phyloP scores from a whole-genome alignment of 2,888 invertebrate genomes.

The Aphidoletes aphidimyza region DNA sequence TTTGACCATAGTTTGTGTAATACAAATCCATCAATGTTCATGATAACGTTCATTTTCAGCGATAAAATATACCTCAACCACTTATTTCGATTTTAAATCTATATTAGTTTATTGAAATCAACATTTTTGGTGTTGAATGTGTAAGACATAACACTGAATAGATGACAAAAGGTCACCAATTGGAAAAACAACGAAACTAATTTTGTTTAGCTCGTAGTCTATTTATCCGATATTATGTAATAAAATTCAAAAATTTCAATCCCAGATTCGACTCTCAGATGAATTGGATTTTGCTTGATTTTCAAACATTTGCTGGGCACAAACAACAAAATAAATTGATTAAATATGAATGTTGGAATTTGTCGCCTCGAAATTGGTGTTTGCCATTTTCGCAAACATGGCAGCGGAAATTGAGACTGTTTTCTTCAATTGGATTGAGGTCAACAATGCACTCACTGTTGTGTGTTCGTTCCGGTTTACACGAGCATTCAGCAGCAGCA shows the following conservation, averaged over 20 bases:
- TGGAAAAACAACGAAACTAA: no score
- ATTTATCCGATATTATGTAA: no score
- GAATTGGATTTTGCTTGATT: neutral
- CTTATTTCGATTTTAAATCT: no score
- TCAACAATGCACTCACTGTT: neutral
- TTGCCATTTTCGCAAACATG: neutral
- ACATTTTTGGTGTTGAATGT: no score
- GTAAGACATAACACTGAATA: no score
- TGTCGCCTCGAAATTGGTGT: neutral
- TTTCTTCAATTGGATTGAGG: neutral
- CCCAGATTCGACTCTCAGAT: neutral
- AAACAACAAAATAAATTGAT: neutral
- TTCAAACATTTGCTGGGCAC: neutral
- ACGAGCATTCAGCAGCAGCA: neutral
- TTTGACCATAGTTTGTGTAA: no score
- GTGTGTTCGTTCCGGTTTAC: neutral
- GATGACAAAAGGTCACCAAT: no score
- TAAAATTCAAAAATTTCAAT: neutral
- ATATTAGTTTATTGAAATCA: no score
- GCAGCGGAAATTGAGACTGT: neutral
- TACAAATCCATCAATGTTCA: no score
- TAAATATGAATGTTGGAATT: conserved; percentile 23
- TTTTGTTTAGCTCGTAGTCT: no score
- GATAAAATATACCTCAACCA: no score
- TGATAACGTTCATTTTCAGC: no score